Evolutionary conservation across 1,140 invertebrate genomes (phyloP).

Genomic region (Eumaeus atala): DNA sequence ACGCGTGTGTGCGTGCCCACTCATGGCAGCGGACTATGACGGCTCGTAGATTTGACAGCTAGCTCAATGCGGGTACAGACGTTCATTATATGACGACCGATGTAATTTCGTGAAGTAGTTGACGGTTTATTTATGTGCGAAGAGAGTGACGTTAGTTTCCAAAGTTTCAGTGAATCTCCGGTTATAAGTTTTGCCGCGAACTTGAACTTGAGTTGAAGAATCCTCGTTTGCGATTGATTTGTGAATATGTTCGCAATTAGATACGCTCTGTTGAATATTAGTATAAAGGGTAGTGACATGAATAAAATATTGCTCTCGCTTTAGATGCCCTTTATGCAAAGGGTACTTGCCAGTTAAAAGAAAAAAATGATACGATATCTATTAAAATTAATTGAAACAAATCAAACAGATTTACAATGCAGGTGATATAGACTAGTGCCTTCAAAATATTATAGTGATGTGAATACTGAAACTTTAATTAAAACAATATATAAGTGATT

Average conservation of each 20-base stretch:
- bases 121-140: slow-evolving; percentile 52
- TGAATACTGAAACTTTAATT: slow-evolving; percentile 25
- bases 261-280: slow-evolving; percentile 51
- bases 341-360: slow-evolving; percentile 34
- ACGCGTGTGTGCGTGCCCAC: slow-evolving; percentile 60
- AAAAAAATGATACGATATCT: slow-evolving; percentile 46
- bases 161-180: slow-evolving; percentile 25
- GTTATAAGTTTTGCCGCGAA: slow-evolving; percentile 54
- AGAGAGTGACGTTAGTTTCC: slow-evolving; percentile 34
- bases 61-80: slow-evolving; percentile 73
- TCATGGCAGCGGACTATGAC: slow-evolving; percentile 72
- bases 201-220: slow-evolving; percentile 42
- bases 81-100: slow-evolving; percentile 66
- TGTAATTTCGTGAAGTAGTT: slow-evolving; percentile 63
- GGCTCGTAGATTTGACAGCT: slow-evolving; percentile 74
- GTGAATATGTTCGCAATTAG: slow-evolving; percentile 68
- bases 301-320: slow-evolving; percentile 57
- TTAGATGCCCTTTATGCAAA: slow-evolving; percentile 46
- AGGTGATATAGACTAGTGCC: slow-evolving; percentile 47
- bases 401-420: slow-evolving; percentile 48
- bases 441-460: slow-evolving; percentile 28
- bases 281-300: slow-evolving; percentile 53
- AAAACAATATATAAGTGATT: slow-evolving; percentile 20
- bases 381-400: slow-evolving; percentile 36
- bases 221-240: slow-evolving; percentile 50